Percentiles rank a stretch among this genome's conserved stretches.
Conservation (phyloP, 2,113 vertebrate species). For the Pedetes capensis region DNA sequence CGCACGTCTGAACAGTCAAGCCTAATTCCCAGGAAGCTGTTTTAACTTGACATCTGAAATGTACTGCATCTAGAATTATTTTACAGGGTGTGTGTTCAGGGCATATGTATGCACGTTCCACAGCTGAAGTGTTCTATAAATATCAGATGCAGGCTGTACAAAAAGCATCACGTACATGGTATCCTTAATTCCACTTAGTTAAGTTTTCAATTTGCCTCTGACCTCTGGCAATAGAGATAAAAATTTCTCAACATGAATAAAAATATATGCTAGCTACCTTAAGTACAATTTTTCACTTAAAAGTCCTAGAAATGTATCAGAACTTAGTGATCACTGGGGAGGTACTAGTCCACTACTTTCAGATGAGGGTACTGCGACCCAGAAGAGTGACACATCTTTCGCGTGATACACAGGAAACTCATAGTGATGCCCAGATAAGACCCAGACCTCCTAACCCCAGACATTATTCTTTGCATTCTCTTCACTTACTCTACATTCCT, state of each 20-base stretch:
- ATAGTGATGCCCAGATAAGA: neutral
- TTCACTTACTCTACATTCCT: neutral
- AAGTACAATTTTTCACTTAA: slow-evolving; percentile 46
- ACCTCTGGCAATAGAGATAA: slow-evolving; percentile 65
- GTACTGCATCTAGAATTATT: slow-evolving; percentile 72
- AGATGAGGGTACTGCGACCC: neutral
- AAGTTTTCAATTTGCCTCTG: slow-evolving; percentile 60
- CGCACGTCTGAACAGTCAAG: slow-evolving; percentile 80
- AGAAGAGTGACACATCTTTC: neutral
- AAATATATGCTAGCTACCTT: slow-evolving; percentile 13
- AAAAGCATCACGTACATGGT: slow-evolving; percentile 50
- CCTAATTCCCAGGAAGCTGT: slow-evolving; percentile 83
- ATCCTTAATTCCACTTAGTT: slow-evolving; percentile 66
- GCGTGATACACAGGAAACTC: neutral
- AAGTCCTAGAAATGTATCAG: neutral
- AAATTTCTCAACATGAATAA: slow-evolving; percentile 49
- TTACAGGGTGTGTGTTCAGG: slow-evolving; percentile 65
- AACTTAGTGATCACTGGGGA: neutral
- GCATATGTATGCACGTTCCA: slow-evolving; percentile 61
- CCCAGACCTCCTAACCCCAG: neutral
- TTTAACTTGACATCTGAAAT: slow-evolving; percentile 82
- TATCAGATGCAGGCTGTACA: slow-evolving; percentile 63
- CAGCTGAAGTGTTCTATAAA: slow-evolving; percentile 71
- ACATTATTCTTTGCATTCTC: neutral
- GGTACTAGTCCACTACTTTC: neutral